Evolutionary conservation across 2,113 vertebrate species (phyloP), one percentile per base, ranked within the genome.

Genomic region (Sapajus apella): DNA sequence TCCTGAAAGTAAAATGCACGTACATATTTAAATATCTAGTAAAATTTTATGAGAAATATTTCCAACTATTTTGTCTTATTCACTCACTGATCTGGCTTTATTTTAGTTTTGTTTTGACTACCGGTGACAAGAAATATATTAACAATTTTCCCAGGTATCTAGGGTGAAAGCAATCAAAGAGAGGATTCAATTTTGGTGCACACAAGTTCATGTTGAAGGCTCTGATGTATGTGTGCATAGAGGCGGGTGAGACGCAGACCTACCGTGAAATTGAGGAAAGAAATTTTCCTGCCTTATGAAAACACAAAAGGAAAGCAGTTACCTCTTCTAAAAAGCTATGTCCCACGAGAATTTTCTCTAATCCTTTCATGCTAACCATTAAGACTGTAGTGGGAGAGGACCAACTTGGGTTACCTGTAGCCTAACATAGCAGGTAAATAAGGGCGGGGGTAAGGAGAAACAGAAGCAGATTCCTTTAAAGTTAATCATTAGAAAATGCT

Each of bases 171-270:
- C 25, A 87, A 61, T 4, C 0, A 64, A 68, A 40, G 37, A 8
- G 5, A 76, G 1, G 6, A 9, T 45, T 10, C 70, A n/a, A 8
- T 10, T 32, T 9, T 9, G 14, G 0, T 40, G 10, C n/a, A 40
- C 11, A 32, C 30, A 40, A 43, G 6, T 27, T 32, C 4, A 45
- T 30, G 5, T 21, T 1, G 23, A 17, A 25, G 32, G 1, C 37
- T 47, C 5, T 8, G 3, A 4, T 70, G 13, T 47, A 32, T 32
- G 20, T 58, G 40, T 7, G 1, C 3, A 16, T 5, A 50, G 13
- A 30, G 12, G 5, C 8, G 12, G 16, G 20, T 47, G 4, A 77
- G 23, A 56, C 23, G 6, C 2, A 83, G 37, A 16, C 6, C 21
- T 58, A 43, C 37, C 73, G 2, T 40, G 35, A 35, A 68, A 47